phyloP scores from a whole-genome alignment of 2,888 invertebrate genomes.

The Tachina lurida region DNA sequence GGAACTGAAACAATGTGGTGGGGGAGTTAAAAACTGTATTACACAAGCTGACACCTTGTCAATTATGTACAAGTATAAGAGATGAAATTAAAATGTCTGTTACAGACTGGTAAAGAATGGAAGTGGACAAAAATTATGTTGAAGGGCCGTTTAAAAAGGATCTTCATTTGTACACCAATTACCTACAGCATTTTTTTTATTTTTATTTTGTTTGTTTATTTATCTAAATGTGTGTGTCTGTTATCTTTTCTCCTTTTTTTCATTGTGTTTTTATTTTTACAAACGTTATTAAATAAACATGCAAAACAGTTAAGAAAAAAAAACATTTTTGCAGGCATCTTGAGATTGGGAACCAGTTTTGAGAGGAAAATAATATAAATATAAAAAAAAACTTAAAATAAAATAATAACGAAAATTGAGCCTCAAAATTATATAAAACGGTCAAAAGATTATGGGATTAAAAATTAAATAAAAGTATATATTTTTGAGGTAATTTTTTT shows the following conservation, averaged over 20 bases:
- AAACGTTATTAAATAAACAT: conserved; percentile 50
- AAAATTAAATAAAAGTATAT: too few relatives aligned
- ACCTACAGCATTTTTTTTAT: conserved; percentile 71
- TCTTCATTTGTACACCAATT: conserved; percentile 69
- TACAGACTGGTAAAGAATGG: conserved; percentile 21
- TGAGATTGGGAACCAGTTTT: conserved; percentile 11
- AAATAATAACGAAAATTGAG: background rate
- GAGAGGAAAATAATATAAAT: background rate
- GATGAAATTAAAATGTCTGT: conserved; percentile 9
- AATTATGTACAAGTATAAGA: conserved; percentile 16
- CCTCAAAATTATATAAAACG: background rate
- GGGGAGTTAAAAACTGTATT: background rate
- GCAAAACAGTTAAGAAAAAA: conserved; percentile 41
- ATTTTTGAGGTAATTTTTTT: too few relatives aligned
- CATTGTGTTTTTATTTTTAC: conserved; percentile 32
- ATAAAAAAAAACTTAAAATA: conserved; percentile 7
- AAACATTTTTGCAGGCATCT: conserved; percentile 45
- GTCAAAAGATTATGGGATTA: too few relatives aligned
- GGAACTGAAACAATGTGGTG: conserved; percentile 16
- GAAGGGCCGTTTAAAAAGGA: conserved; percentile 51
- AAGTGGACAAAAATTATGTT: conserved; percentile 43
- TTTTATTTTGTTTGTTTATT: background rate
- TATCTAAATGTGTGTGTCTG: background rate
- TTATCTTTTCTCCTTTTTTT: conserved; percentile 13
- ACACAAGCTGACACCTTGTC: conserved; percentile 3